Base-by-base conservation (phyloP, 2,888 invertebrate species). In the Drosophila melanosoma region DNA sequence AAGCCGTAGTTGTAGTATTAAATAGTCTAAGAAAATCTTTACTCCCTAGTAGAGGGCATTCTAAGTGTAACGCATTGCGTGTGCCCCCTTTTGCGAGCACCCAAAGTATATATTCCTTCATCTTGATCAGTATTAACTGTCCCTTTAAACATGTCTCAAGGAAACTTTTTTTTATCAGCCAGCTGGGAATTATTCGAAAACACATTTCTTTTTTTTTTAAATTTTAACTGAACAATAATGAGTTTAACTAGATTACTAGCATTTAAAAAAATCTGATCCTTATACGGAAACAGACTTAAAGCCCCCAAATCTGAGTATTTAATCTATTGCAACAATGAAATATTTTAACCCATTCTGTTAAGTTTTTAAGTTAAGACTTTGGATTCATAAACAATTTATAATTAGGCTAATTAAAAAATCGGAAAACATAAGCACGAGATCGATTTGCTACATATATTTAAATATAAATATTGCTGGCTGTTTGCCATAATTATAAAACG, bases 401-500 rank as follows among this genome's bases (percentile, higher is more conserved):
- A 45, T 45, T 45, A 23, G 45, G n/a, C 29, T 23, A 38, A 38
- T 56, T 56, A 12, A 38, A 26, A 15, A 38, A 15, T 15, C 45
- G 15, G 23, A 45, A 45, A 57, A 32, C 26, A 62, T 26, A n/a
- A 15, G 7, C 52, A 40, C 12, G 29, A 38, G n/a, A 48, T 45
- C 45, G 70, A 38, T 20, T 48, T 51, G 54, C 29, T 36, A 52
- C 54, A 52, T 20, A 40, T 54, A 62, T 66, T 74, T 74, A 72
- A 81, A 71, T 76, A 76, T 60, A 70, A 49, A 77, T 48, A 61
- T 60, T 54, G 62, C 79, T 87, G 87, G 87, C 87, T 38, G 32
- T 33, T 69, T 79, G 87, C 87, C 87, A 87, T 79, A 70, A 69
- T 76, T 69, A 58, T 64, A 67, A 40, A 32, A 40, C 36, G 35